phyloP scores from a whole-genome alignment of 2,888 invertebrate species.

The Pachliopta kotzebuea region DNA sequence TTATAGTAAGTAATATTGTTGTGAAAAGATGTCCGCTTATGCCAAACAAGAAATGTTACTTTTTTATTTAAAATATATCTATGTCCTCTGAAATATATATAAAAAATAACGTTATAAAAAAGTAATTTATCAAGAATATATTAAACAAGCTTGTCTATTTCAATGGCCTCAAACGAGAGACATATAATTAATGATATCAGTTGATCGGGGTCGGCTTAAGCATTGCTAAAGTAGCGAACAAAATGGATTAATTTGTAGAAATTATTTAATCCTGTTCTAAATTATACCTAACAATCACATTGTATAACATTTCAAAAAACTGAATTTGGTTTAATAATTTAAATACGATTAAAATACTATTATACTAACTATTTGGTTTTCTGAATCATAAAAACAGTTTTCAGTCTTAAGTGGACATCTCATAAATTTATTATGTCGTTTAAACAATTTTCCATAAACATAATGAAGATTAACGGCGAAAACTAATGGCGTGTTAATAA shows the following conservation, averaged over 20 bases:
- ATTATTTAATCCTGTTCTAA: conserved; percentile 1
- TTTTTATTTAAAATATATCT: too few relatives aligned
- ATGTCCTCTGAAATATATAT: too few relatives aligned
- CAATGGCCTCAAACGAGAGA: background rate
- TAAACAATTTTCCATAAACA: conserved; percentile 14
- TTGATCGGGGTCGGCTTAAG: background rate
- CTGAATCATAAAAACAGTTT: too few relatives aligned
- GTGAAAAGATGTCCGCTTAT: too few relatives aligned
- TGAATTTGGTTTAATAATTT: background rate
- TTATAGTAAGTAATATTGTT: too few relatives aligned
- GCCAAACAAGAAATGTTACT: too few relatives aligned
- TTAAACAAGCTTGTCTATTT: background rate
- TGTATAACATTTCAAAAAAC: background rate
- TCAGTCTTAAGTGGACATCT: background rate
- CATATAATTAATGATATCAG: background rate
- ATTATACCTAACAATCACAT: background rate
- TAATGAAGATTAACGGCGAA: conserved; percentile 15
- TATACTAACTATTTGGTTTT: background rate
- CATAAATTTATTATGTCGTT: conserved; percentile 2
- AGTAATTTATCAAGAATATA: background rate
- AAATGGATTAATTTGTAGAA: background rate
- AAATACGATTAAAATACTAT: background rate
- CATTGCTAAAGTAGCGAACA: background rate
- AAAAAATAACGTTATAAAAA: background rate
- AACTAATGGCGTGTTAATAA: conserved; percentile 21